These are phyloP conservation scores for Drosophila neutralis DNA, from an alignment of 2,888 invertebrate species.

Conservation along the genomic window DNA sequence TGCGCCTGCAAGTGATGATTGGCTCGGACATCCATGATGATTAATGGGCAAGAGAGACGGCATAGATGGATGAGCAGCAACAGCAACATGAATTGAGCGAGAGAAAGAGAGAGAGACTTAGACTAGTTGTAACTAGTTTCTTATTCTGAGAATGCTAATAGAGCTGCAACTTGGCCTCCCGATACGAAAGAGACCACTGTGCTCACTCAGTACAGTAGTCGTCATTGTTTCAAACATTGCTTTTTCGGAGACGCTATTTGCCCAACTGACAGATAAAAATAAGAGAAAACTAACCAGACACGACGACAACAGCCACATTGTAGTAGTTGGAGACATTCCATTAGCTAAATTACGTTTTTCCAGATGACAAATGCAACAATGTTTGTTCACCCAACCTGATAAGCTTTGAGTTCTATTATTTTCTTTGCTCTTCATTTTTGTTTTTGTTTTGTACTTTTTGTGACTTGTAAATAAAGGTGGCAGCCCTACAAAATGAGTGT, in stretches of 20 bases:
- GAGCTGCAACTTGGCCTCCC: conserved; percentile 60
- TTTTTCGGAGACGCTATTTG: conserved; percentile 44
- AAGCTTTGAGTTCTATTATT: conserved; percentile 54
- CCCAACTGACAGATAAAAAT: conserved; percentile 59
- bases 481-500: conserved; percentile 33
- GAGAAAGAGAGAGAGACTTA: neutral
- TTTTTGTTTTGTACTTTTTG: conserved; percentile 3
- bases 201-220: conserved; percentile 66
- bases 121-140: conserved; percentile 41
- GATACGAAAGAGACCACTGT: neutral
- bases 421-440: conserved; percentile 5
- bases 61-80: conserved; percentile 9
- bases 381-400: conserved; percentile 62
- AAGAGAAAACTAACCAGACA: conserved; percentile 33
- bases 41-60: conserved; percentile 62
- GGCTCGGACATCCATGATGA: conserved; percentile 74
- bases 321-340: conserved; percentile 45
- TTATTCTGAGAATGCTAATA: conserved; percentile 75
- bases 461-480: conserved; percentile 49
- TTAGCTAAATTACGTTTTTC: conserved; percentile 48
- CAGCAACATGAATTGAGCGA: neutral
- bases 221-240: conserved; percentile 51
- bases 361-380: conserved; percentile 45
- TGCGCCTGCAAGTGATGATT: conserved; percentile 76
- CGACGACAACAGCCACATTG: conserved; percentile 19